These are phyloP conservation scores for Chirona hameri DNA, from an alignment of 2,888 invertebrate genomes.

Conservation along the genomic window DNA sequence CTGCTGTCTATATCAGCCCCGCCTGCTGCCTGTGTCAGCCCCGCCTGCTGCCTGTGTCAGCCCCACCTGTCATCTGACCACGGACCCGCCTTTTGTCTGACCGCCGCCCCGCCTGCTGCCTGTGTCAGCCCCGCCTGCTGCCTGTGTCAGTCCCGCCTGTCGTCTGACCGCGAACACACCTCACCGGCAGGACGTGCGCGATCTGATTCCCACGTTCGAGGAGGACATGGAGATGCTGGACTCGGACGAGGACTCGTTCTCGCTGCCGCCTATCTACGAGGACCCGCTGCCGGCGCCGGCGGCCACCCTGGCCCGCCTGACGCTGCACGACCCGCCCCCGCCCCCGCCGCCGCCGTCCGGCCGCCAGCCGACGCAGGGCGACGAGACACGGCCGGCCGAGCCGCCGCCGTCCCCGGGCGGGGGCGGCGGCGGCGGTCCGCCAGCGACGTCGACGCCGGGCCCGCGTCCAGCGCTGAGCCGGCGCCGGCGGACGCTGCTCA, in stretches of 20 bases:
- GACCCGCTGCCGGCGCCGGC: background rate
- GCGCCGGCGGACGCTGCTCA: background rate
- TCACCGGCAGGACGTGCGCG: background rate
- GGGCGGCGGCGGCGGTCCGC: background rate
- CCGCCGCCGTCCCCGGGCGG: background rate
- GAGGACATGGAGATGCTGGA: conserved; percentile 26
- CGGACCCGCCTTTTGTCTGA: background rate
- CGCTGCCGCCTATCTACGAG: conserved; percentile 25
- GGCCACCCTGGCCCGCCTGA: background rate
- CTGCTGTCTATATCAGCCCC: too few relatives aligned
- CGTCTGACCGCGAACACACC: conserved; percentile 37
- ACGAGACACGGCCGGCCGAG: conserved; percentile 4
- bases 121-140: too few relatives aligned
- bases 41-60: too few relatives aligned
- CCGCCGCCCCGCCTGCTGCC: too few relatives aligned
- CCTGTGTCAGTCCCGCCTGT: background rate
- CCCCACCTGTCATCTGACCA: background rate
- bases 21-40: too few relatives aligned
- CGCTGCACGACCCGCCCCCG: background rate
- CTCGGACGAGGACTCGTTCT: conserved; percentile 3
- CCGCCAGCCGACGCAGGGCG: conserved; percentile 3
- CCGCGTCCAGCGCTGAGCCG: background rate
- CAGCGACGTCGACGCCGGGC: background rate
- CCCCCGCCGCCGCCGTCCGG: background rate
- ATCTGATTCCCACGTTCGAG: conserved; percentile 23